A percentile compares a stretch with the other conserved stretches of the same genome.
These are phyloP conservation scores for Trachythela sp. DNA, from an alignment of 64 coral and sea anemone species.

Conservation along the genomic window DNA sequence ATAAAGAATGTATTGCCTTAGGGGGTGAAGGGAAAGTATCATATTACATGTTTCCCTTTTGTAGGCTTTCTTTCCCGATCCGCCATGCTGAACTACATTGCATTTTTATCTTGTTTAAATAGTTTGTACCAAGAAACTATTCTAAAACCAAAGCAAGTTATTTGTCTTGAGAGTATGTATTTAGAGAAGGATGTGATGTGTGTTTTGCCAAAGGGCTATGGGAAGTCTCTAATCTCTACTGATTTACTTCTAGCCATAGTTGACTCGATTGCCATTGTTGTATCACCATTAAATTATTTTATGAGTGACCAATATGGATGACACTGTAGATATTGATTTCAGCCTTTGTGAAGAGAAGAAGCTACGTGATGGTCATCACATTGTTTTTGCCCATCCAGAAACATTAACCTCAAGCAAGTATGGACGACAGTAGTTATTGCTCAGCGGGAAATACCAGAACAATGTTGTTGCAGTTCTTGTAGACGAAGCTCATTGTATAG, in stretches of 20 bases:
- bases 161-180: background rate
- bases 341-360: background rate
- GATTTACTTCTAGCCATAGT: background rate
- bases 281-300: background rate
- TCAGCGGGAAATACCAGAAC: background rate
- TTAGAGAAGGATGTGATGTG: background rate
- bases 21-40: background rate
- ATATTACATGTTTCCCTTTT: background rate
- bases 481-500: slow-evolving; percentile 12
- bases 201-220: background rate
- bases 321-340: background rate
- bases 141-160: slow-evolving; percentile 6
- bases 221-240: background rate
- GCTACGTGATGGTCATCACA: background rate
- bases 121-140: background rate
- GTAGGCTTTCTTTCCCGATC: background rate
- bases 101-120: background rate
- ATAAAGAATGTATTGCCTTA: background rate
- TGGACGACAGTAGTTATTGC: background rate
- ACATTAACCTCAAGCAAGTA: background rate
- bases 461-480: background rate
- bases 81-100: background rate
- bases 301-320: slow-evolving; percentile 14
- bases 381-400: slow-evolving; percentile 15
- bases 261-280: background rate